phyloP scores from a whole-genome alignment of 2,888 invertebrate genomes.

The Drosophila maculinotata region DNA sequence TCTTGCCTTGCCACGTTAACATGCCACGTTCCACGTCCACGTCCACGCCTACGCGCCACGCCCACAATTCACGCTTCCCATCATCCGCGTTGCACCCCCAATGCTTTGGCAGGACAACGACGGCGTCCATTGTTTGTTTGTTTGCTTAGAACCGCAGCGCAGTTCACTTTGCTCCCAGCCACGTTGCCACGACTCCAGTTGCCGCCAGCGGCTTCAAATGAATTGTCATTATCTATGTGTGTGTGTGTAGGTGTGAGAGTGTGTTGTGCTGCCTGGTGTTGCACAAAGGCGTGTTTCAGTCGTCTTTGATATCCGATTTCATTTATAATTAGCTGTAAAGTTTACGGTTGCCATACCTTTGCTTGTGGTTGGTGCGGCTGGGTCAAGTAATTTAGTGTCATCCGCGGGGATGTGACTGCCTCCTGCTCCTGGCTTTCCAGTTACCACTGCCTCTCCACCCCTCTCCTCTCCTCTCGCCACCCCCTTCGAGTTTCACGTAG shows the following conservation, averaged over 20 bases:
- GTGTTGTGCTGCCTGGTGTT: constrained; percentile 30
- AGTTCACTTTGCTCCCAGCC: constrained; percentile 55
- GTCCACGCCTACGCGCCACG: constrained; percentile 19
- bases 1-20: constrained; percentile 45
- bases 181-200: constrained; percentile 16
- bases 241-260: constrained; percentile 17
- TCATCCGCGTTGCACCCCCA: background rate
- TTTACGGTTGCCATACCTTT: constrained; percentile 75
- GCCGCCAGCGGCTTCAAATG: constrained; percentile 56
- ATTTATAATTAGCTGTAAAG: constrained; percentile 78
- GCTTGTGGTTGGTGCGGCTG: constrained; percentile 71
- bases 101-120: constrained; percentile 24
- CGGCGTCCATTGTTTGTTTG: constrained; percentile 75
- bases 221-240: constrained; percentile 65
- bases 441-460: background rate
- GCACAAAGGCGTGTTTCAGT: constrained; percentile 72
- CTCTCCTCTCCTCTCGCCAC: too few relatives aligned
- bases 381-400: constrained; percentile 73
- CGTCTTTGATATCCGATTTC: constrained; percentile 79
- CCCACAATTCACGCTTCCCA: background rate
- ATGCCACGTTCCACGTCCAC: constrained; percentile 12
- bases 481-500: too few relatives aligned
- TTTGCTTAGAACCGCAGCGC: constrained; percentile 65
- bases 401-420: constrained; percentile 9
- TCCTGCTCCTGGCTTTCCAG: too few relatives aligned